Evolutionary conservation across 2,113 vertebrate genomes (phyloP), one percentile per base, ranked within the genome.

Genomic region (Platysternon megacephalum): DNA sequence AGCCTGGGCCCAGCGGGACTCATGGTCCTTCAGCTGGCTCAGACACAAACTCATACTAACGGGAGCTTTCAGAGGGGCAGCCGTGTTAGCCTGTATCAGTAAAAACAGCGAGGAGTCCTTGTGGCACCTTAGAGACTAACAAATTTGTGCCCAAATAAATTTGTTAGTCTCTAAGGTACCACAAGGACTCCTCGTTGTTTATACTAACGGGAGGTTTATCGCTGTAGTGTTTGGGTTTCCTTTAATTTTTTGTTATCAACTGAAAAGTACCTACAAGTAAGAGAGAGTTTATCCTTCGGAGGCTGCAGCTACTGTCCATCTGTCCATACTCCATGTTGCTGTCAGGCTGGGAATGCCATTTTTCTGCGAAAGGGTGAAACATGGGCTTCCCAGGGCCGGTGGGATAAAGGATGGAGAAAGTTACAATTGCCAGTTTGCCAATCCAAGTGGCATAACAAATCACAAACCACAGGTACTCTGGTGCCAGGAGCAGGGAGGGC

Each of bases 221-320:
- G 5, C 2, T 0, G 6, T 6, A 0, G 24, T 4, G 1, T 32
- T 82, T 2, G 5, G 42, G 14, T 1, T 5, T 48, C 0, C 48
- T 85, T 9, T 0, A 1, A 1, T 0, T 0, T 4, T 72, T 80
- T 65, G 3, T 90, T 95, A 92, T 90, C n/a, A 39, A 16, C 74
- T 86, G 51, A 84, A 93, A 91, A 94, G 90, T 1, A 12, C 44
- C 82, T 4, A 68, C n/a, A n/a, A 29, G 44, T 24, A 84, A 11
- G 87, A 35, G 42, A 24, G 84, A 11, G 79, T 55, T 0, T 26
- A 44, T 8, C 89, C 76, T 10, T 1, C 6, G 9, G 11, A 46
- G 35, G 58, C 1, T 6, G 0, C 49, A 22, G 51, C 24, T 0
- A 2, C 17, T 4, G 8, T 35, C 28, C 0, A 13, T 39, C 65